Percentiles rank a stretch among this genome's conserved stretches.
Evolutionary conservation across 2,113 vertebrate genomes (phyloP).

Genomic region (Epinephelus moara): DNA sequence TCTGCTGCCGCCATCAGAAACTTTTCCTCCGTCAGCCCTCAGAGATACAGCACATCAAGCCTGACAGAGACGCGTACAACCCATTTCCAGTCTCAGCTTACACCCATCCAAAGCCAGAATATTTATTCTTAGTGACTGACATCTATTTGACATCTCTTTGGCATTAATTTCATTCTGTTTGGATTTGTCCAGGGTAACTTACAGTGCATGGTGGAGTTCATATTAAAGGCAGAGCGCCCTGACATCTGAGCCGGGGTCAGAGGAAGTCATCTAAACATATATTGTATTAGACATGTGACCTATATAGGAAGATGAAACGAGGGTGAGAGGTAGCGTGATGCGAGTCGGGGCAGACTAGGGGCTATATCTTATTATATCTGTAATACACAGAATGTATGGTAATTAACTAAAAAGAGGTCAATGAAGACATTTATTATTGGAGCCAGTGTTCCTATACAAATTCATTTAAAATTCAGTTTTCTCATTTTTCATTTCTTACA

Average conservation of each 20-base stretch:
- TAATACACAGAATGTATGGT: slow-evolving; percentile 30
- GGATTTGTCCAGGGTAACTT: background rate
- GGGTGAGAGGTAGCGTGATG: slow-evolving; percentile 35
- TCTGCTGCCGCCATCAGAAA: slow-evolving; percentile 42
- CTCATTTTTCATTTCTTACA: background rate
- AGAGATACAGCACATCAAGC: background rate
- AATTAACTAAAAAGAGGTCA: slow-evolving; percentile 51
- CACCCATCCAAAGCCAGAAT: background rate
- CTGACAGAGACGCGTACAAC: slow-evolving; percentile 13
- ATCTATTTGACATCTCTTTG: background rate
- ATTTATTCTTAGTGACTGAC: background rate
- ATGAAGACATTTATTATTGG: background rate
- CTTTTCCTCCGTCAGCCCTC: background rate
- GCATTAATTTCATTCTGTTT: slow-evolving; percentile 2
- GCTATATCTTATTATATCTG: slow-evolving; percentile 21
- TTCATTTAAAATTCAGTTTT: background rate
- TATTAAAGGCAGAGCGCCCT: background rate
- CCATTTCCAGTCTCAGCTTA: background rate
- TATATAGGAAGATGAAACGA: slow-evolving; percentile 51
- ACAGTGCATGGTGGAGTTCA: background rate
- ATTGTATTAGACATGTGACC: slow-evolving; percentile 65
- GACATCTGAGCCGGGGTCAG: slow-evolving; percentile 40
- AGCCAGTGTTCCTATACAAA: background rate
- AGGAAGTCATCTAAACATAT: slow-evolving; percentile 52
- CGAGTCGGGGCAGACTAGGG: slow-evolving; percentile 24